Conservation (phyloP, 2,888 invertebrate species). For the Pyrrhia umbra region DNA sequence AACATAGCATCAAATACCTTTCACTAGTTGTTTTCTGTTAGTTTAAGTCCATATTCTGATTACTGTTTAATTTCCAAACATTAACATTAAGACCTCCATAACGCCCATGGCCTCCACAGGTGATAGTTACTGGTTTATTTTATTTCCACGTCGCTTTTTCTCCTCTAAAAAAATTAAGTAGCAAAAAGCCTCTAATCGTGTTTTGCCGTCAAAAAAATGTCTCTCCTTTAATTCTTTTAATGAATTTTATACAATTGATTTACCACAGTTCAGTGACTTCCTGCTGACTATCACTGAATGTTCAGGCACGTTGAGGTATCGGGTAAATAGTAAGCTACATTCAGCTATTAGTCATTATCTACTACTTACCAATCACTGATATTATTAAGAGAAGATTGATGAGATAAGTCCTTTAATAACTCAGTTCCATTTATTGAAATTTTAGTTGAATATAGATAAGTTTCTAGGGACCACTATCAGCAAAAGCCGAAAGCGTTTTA, state of each 20-base stretch:
- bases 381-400: too few species aligned
- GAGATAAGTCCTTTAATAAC: not conserved
- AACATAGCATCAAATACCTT: not conserved
- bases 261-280: conserved; percentile 34
- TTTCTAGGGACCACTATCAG: not conserved
- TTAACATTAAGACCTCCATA: conserved; percentile 22
- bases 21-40: not conserved
- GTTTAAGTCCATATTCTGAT: not conserved
- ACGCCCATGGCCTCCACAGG: conserved; percentile 20
- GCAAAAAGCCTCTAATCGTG: conserved; percentile 42
- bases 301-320: conserved; percentile 29
- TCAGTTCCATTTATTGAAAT: too few species aligned
- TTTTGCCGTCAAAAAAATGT: conserved; percentile 44
- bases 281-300: conserved; percentile 26
- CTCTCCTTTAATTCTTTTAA: conserved; percentile 47
- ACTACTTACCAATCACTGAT: not conserved
- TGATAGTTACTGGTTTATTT: conserved; percentile 48
- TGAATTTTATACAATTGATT: conserved; percentile 52
- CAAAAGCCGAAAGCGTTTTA: too few species aligned
- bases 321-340: too few species aligned
- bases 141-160: conserved; percentile 45
- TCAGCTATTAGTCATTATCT: conserved; percentile 16
- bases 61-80: not conserved
- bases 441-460: too few species aligned
- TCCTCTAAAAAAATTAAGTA: conserved; percentile 32